Conservation (phyloP, 64 coral and sea anemone genomes). For the Actinia equina region DNA sequence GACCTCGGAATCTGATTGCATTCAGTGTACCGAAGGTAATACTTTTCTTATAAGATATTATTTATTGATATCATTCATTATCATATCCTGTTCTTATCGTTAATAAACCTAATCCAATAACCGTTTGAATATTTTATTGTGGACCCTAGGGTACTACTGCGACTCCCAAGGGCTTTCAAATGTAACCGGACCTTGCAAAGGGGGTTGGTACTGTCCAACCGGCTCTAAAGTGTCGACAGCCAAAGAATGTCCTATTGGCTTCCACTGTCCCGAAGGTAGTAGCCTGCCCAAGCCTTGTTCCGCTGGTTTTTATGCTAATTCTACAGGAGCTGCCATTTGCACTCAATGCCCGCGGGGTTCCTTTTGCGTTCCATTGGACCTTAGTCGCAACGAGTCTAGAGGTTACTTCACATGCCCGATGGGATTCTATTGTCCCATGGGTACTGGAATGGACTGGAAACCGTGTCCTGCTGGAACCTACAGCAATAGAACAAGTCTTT, state of each 20-base stretch:
- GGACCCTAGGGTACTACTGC: slow-evolving; percentile 80
- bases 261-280: slow-evolving; percentile 83
- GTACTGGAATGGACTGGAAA: slow-evolving; percentile 79
- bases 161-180: slow-evolving; percentile 47
- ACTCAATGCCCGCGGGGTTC: slow-evolving; percentile 56
- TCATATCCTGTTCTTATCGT: not conserved
- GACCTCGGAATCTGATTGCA: slow-evolving; percentile 45
- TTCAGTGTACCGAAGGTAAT: slow-evolving; percentile 74
- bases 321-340: slow-evolving; percentile 54
- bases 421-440: slow-evolving; percentile 83
- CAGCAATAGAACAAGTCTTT: slow-evolving; percentile 77
- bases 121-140: not conserved
- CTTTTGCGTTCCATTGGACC: slow-evolving; percentile 81
- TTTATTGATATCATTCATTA: not conserved
- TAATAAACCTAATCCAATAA: not conserved
- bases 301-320: slow-evolving; percentile 85
- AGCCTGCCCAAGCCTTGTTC: slow-evolving; percentile 75
- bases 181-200: slow-evolving; percentile 68
- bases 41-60: not conserved
- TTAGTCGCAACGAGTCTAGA: slow-evolving; percentile 66
- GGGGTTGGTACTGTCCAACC: slow-evolving; percentile 81
- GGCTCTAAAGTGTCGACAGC: slow-evolving; percentile 42
- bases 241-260: slow-evolving; percentile 71
- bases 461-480: slow-evolving; percentile 90
- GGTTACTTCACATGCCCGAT: slow-evolving; percentile 68